Base-by-base conservation (phyloP, 2,113 vertebrate species). In the Ochotona princeps region DNA sequence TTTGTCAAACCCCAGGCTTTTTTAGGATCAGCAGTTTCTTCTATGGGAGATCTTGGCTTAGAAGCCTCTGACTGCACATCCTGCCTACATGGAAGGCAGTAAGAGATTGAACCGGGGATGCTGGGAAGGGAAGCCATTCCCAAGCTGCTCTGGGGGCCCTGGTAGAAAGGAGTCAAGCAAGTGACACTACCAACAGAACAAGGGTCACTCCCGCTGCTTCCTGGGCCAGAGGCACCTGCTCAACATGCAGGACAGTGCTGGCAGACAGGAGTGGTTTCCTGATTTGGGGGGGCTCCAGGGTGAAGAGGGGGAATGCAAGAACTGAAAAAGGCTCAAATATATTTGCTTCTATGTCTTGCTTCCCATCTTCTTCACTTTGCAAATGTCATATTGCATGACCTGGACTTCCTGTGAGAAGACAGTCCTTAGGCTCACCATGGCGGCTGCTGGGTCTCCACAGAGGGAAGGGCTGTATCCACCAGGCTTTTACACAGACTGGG, bases 71-170 rank as follows among this genome's bases (percentile, higher is more conserved):
- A 65, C 47, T 17, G 28, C 25, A 25, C 38, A 14, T 26, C 23
- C 0, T 25, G 49, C n/a, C 6, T n/a, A 23, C 0, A 0, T 60
- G 65, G 90, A 83, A 10, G 65, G 65, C 38, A 49, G 23, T 18
- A 12, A 7, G 0, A 5, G 47, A 13, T 63, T 0, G 1, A 26
- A 30, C 25, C 66, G 20, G 25, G 61, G 78, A 30, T 0, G 7
- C n/a, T 6, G 11, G 26, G 28, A 14, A 35, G 12, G 80, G 35
- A 21, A 7, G 79, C 25, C 2, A 0, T 30, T 25, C 72, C 35
- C 44, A 30, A 6, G 25, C 1, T 28, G 44, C 5, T 38, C 74
- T 23, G 1, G 11, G 54, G 47, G 5, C 20, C 26, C 5, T 13
- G 65, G 1, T 5, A 25, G 9, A 23, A 28, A 57, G 69, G 17